These are phyloP conservation scores for Anguilla anguilla DNA, from an alignment of 2,797 vertebrate species.

Conservation along the genomic window DNA sequence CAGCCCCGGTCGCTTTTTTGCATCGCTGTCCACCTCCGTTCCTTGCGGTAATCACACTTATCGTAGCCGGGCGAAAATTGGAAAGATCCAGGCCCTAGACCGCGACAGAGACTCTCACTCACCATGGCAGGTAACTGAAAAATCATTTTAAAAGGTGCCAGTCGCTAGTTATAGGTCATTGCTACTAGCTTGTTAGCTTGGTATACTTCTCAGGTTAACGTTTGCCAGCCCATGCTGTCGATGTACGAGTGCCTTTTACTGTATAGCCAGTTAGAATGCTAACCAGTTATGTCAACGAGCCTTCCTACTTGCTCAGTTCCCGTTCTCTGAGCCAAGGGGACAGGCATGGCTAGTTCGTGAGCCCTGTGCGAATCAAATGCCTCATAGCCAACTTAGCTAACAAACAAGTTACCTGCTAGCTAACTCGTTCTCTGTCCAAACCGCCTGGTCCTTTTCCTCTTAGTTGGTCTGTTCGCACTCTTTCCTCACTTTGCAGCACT, in stretches of 20 bases:
- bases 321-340: not conserved
- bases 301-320: not conserved
- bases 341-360: not conserved
- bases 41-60: conserved; percentile 19
- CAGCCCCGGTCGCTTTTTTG: not conserved
- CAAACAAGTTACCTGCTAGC: not conserved
- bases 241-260: not conserved
- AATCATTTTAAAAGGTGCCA: conserved; percentile 19
- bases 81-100: conserved; percentile 37
- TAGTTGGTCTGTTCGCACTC: not conserved
- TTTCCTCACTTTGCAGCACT: not conserved
- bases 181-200: not conserved
- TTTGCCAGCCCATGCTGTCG: not conserved
- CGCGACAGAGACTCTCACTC: conserved; percentile 59
- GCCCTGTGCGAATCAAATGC: not conserved
- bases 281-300: not conserved
- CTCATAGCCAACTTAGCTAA: not conserved
- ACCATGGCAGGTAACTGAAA: conserved; percentile 76
- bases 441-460: not conserved
- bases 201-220: not conserved
- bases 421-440: not conserved
- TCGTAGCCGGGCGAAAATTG: conserved; percentile 33
- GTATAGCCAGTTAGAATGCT: not conserved
- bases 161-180: not conserved
- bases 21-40: not conserved